Evolutionary conservation across 2,888 invertebrate species (phyloP).

Genomic region (Drosophila imparisetae): DNA sequence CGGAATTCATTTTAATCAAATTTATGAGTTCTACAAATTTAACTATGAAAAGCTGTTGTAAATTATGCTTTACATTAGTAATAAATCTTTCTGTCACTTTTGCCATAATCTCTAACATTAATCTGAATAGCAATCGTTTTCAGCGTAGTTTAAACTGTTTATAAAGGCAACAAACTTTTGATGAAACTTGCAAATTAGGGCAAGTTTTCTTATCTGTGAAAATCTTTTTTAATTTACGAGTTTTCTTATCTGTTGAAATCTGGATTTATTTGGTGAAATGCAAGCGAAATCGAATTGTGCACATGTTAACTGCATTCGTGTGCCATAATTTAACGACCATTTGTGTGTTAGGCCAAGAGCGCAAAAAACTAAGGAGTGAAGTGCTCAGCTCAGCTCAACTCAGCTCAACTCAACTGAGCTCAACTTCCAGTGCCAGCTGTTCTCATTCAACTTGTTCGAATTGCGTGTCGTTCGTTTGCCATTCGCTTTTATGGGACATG

Average conservation of each 20-base stretch:
- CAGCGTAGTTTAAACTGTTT: not conserved
- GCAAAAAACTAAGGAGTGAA: slow-evolving; percentile 6
- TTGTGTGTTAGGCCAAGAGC: slow-evolving; percentile 17
- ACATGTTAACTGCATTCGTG: slow-evolving; percentile 4
- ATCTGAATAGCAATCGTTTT: not conserved
- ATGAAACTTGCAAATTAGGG: not conserved
- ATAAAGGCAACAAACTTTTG: not conserved
- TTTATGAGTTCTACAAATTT: not conserved
- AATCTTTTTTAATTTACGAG: not conserved
- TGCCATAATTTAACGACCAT: slow-evolving; percentile 46
- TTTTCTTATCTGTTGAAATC: not conserved
- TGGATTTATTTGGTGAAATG: slow-evolving; percentile 17
- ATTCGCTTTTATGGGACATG: slow-evolving; percentile 60
- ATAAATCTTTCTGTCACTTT: not conserved
- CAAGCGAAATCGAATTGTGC: slow-evolving; percentile 26
- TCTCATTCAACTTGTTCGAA: not conserved
- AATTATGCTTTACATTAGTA: not conserved
- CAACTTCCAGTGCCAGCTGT: slow-evolving; percentile 22
- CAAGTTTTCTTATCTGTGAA: not conserved
- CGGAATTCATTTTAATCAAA: not conserved
- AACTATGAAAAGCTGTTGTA: not conserved
- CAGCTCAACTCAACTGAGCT: not conserved
- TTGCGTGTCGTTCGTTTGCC: slow-evolving; percentile 53
- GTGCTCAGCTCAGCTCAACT: not conserved
- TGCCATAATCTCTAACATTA: not conserved